Base-by-base conservation (phyloP, 2,797 vertebrate genomes). In the Gallinago solitaria region DNA sequence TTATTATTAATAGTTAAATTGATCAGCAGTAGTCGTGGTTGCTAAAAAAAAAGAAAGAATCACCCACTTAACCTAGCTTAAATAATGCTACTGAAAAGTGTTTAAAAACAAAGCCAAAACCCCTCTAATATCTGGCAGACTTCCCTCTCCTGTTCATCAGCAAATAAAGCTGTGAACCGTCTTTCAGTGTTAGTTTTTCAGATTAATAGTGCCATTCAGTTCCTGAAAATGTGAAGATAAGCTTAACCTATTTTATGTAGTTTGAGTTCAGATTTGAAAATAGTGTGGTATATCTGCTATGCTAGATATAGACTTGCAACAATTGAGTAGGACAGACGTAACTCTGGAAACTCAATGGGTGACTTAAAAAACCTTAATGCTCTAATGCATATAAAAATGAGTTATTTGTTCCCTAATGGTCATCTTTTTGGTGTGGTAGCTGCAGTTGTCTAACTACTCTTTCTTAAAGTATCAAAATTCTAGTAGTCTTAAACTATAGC, bases 401-500 rank as follows among this genome's bases (percentile, higher is more conserved):
- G 19, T 69, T 63, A 13, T 16, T 78, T 90, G 18, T 59, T 96
- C 32, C 37, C 56, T 63, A 21, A 79, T 51, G 27, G 20, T 84
- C 15, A 51, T 91, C 12, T 78, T 57, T 69, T 69, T 64, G 47
- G 23, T 14, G 0, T 64, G 32, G 27, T 93, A 77, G 93, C 60
- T 85, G 48, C 48, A 89, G n/a, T 95, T 59, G 73, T 64, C 88
- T 94, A 73, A 48, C 48, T 84, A 47, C 48, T 69, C 50, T 90
- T 82, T 90, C 35, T 35, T 92, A 53, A 91, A 91, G 11, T 93
- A 63, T 83, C 70, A 37, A 57, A 70, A 63, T 74, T 90, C 77
- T 87, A 12, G 37, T 95, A 85, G 21, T 87, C 82, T 96, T 87
- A 78, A 95, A 85, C 61, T 86, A 28, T 89, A 95, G 69, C 80